A percentile compares a stretch with the other conserved stretches of the same genome.
phyloP scores from a whole-genome alignment of 2,113 vertebrate species.

The Leptodactylus fuscus region DNA sequence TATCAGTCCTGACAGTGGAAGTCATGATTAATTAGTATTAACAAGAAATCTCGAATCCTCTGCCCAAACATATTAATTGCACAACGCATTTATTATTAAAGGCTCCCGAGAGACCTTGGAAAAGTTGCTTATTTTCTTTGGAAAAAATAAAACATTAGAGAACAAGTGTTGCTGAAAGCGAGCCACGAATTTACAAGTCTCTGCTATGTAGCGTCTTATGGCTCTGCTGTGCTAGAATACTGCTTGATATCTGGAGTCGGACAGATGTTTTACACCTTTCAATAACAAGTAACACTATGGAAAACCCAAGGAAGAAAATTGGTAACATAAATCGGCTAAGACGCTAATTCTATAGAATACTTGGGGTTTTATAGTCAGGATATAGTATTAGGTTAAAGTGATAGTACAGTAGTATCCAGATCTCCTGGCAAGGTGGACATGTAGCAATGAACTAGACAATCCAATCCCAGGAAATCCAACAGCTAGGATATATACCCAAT shows the following conservation, averaged over 20 bases:
- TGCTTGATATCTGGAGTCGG: neutral
- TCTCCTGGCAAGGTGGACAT: no score
- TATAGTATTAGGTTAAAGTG: neutral
- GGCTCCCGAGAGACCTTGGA: slow-evolving; percentile 4
- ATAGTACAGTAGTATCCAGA: no score
- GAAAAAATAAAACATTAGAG: neutral
- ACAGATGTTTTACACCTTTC: slow-evolving; percentile 8
- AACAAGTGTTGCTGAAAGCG: neutral
- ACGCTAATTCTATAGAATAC: neutral
- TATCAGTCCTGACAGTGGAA: slow-evolving; percentile 58
- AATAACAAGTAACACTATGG: neutral
- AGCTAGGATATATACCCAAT: no score
- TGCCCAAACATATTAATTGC: slow-evolving; percentile 57
- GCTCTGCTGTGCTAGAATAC: neutral
- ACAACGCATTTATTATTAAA: slow-evolving; percentile 41
- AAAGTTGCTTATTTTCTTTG: neutral
- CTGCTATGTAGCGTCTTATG: neutral
- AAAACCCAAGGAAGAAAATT: neutral
- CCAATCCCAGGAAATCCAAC: no score
- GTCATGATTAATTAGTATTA: slow-evolving; percentile 60
- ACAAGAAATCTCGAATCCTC: slow-evolving; percentile 54
- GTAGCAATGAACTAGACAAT: no score
- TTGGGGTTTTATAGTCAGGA: neutral
- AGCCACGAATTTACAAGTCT: neutral
- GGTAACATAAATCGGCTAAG: neutral